A percentile compares a stretch with the other conserved stretches of the same genome.
Conservation (phyloP, 2,113 vertebrate genomes). For the Sarotherodon lohbergeri region DNA sequence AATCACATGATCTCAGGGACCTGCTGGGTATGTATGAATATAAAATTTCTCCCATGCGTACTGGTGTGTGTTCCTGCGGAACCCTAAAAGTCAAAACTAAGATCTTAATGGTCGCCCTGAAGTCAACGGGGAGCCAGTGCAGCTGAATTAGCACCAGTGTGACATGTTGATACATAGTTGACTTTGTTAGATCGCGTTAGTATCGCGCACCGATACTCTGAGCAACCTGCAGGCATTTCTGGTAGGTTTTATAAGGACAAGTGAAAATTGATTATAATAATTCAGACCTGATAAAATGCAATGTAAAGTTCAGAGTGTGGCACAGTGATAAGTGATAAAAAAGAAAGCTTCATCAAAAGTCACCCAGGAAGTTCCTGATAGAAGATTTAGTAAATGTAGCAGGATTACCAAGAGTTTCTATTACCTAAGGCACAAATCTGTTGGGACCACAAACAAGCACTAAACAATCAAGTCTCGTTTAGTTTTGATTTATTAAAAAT, state of each 20-base stretch:
- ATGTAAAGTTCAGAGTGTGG: neutral
- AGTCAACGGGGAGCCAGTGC: neutral
- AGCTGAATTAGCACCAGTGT: neutral
- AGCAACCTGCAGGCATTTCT: neutral
- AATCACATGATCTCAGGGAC: neutral
- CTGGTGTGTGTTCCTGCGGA: neutral
- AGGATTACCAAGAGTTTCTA: neutral
- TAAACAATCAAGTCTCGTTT: neutral
- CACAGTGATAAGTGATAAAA: neutral
- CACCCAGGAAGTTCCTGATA: neutral
- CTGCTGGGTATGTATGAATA: neutral
- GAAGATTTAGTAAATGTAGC: neutral
- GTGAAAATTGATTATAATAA: neutral
- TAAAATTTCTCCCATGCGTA: neutral
- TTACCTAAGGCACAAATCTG: neutral
- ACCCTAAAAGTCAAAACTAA: neutral
- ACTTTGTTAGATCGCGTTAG: neutral
- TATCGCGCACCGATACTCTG: accelerated
- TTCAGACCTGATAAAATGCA: accelerated
- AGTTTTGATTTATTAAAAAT: neutral
- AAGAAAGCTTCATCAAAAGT: neutral
- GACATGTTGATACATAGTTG: neutral
- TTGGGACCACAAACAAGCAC: neutral
- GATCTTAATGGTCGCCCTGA: neutral
- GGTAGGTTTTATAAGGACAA: neutral